These are phyloP conservation scores for Gopherus flavomarginatus DNA, from an alignment of 2,113 vertebrate genomes.

Conservation along the genomic window DNA sequence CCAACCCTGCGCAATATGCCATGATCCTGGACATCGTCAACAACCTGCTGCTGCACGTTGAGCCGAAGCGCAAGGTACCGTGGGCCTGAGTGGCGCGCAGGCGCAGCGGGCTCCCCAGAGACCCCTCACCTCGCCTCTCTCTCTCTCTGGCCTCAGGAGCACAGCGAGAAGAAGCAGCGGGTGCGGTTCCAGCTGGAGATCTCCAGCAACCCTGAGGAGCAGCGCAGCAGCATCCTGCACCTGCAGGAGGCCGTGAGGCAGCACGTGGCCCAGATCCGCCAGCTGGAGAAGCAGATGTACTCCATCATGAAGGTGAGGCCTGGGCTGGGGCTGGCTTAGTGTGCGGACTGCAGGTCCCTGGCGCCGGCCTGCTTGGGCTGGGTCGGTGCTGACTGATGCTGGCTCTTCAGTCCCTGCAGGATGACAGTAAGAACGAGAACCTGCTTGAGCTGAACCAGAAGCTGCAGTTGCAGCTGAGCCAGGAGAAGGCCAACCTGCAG, in stretches of 20 bases:
- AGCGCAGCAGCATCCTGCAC: conserved; percentile 96
- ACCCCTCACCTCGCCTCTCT: not conserved
- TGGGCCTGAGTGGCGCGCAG: not conserved
- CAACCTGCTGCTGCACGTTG: conserved; percentile 95
- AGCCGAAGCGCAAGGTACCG: conserved; percentile 94
- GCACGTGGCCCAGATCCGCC: conserved; percentile 94
- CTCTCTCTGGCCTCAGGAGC: conserved; percentile 83
- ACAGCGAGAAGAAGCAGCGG: conserved; percentile 98
- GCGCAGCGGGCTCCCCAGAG: not conserved
- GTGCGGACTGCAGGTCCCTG: too few relatives aligned
- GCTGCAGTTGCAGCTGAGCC: conserved; percentile 94
- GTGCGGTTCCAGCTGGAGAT: conserved; percentile 99
- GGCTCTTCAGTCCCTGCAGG: conserved; percentile 86
- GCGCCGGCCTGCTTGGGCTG: rapidly evolving
- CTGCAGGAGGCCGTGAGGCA: conserved; percentile 95
- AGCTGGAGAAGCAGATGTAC: conserved; percentile 98
- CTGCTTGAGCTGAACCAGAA: conserved; percentile 89
- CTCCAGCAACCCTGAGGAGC: conserved; percentile 97
- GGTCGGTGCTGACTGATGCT: not conserved
- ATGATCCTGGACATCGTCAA: conserved; percentile 99
- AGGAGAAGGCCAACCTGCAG: conserved; percentile 94
- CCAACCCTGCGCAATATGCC: conserved; percentile 96
- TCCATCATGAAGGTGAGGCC: conserved; percentile 89
- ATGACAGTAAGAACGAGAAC: conserved; percentile 87
- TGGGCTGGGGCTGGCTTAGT: not conserved